Conservation (phyloP, 2,113 vertebrate species). For the Garra rufa region DNA sequence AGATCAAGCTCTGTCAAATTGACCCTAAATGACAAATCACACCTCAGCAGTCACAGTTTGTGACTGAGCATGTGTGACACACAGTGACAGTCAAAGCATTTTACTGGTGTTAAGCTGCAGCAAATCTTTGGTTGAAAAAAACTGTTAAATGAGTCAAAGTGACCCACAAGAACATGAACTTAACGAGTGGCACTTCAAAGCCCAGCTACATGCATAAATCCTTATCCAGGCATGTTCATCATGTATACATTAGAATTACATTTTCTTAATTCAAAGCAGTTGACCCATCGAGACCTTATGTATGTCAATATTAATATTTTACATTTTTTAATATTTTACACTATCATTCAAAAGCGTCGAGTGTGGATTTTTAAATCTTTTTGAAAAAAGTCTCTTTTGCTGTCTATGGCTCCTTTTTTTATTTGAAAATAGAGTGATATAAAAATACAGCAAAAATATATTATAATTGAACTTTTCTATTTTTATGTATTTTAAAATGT, state of each 20-base stretch:
- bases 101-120: neutral
- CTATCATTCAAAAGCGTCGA: neutral
- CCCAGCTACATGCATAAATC: neutral
- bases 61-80: neutral
- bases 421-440: neutral
- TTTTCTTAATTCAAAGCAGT: neutral
- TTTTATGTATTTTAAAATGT: neutral
- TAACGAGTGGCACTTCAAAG: neutral
- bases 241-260: neutral
- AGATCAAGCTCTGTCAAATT: neutral
- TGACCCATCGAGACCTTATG: neutral
- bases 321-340: neutral
- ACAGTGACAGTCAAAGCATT: neutral
- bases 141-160: neutral
- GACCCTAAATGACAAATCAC: neutral
- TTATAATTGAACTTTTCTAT: neutral
- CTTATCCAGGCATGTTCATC: neutral
- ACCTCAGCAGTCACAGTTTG: neutral
- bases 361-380: neutral
- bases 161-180: neutral
- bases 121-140: neutral
- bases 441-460: neutral
- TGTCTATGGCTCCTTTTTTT: neutral
- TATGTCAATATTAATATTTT: neutral
- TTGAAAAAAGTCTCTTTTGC: neutral